Evolutionary conservation across 2,113 vertebrate genomes (phyloP).

Genomic region (Manacus vitellinus): DNA sequence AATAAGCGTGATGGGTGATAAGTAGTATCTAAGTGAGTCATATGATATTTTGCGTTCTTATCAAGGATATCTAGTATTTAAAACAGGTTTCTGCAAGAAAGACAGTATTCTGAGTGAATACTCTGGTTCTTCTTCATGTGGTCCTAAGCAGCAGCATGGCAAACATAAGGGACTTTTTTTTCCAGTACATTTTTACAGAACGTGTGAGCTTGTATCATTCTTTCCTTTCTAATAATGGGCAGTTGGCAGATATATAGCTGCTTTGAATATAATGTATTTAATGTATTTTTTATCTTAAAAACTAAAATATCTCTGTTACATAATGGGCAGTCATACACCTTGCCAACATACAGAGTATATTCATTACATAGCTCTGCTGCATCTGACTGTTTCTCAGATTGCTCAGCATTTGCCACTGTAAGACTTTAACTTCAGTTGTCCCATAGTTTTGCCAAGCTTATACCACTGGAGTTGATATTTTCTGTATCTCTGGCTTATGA

Average conservation of each 20-base stretch:
- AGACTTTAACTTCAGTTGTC: not conserved
- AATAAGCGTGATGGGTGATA: not conserved
- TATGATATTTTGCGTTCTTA: not conserved
- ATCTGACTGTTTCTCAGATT: not conserved
- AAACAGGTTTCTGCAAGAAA: not conserved
- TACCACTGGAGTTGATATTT: not conserved
- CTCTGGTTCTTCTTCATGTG: not conserved
- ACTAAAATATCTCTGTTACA: not conserved
- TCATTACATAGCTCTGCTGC: not conserved
- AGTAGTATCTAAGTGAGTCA: not conserved
- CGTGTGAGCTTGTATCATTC: not conserved
- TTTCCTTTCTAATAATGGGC: not conserved
- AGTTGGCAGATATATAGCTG: not conserved
- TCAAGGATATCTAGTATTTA: not conserved
- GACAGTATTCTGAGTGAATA: not conserved
- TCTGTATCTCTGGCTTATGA: not conserved
- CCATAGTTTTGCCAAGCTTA: not conserved
- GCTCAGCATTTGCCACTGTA: not conserved
- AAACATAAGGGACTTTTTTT: not conserved
- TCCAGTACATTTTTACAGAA: not conserved
- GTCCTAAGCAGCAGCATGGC: not conserved
- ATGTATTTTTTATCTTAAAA: not conserved
- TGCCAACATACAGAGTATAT: not conserved
- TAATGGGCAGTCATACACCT: not conserved
- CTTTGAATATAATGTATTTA: not conserved